Evolutionary conservation across 2,888 invertebrate species (phyloP).

Genomic region (Netelia melanura): DNA sequence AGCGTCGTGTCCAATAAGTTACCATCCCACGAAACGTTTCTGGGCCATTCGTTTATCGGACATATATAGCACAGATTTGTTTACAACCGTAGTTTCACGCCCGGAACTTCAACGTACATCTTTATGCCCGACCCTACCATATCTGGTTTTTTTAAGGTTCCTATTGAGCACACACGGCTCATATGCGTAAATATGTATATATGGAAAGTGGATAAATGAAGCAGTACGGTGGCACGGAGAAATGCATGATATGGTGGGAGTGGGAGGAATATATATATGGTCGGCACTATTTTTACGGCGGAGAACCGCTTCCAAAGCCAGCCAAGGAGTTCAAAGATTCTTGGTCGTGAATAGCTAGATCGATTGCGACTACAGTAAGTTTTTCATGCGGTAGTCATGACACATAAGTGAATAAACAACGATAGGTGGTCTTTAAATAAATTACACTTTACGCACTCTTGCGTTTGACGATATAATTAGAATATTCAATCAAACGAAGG

Average conservation of each 20-base stretch:
- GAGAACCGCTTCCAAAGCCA: not conserved
- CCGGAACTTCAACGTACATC: conserved; percentile 18
- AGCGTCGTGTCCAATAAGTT: conserved; percentile 30
- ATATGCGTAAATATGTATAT: no score
- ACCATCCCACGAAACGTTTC: not conserved
- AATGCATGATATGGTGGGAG: no score
- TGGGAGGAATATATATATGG: not conserved
- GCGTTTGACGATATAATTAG: conserved; percentile 46
- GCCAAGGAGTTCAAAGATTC: not conserved
- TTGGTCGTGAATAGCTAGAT: conserved; percentile 1
- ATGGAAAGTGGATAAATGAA: no score
- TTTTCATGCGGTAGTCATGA: conserved; percentile 15
- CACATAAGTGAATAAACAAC: conserved; percentile 39
- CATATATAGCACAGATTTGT: conserved; percentile 6
- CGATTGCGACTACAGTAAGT: conserved; percentile 29
- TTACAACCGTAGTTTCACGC: conserved; percentile 20
- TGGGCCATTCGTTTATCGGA: not conserved
- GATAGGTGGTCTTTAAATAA: conserved; percentile 46
- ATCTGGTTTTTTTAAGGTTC: not conserved
- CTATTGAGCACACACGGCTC: no score
- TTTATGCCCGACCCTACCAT: conserved; percentile 2
- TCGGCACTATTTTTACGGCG: conserved; percentile 10
- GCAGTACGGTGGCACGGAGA: no score
- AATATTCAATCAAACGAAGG: conserved; percentile 61
- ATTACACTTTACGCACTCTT: conserved; percentile 63